Percentiles rank a stretch among this genome's conserved stretches.
Conservation (phyloP, 2,113 vertebrate genomes). For the Athene noctua region DNA sequence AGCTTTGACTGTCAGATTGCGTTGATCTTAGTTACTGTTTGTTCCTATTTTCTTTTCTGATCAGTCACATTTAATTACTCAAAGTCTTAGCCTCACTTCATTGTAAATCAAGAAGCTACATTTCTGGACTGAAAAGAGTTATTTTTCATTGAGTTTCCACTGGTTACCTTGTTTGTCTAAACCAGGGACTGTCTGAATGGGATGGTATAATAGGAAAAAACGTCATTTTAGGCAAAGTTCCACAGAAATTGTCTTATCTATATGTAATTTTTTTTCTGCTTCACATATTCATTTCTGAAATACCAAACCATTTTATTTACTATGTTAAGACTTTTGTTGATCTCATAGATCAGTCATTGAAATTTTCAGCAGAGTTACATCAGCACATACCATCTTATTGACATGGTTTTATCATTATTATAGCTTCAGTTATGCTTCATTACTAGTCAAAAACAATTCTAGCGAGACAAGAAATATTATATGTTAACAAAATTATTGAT, state of each 20-base stretch:
- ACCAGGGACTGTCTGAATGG: background rate
- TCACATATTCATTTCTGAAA: background rate
- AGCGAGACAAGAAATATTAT: background rate
- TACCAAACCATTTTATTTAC: background rate
- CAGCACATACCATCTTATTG: background rate
- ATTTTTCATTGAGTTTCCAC: background rate
- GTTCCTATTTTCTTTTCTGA: background rate
- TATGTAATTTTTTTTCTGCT: background rate
- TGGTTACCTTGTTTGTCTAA: background rate
- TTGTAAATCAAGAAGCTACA: background rate
- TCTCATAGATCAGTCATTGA: background rate
- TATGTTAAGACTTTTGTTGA: background rate
- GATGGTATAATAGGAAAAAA: background rate
- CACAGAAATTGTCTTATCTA: background rate
- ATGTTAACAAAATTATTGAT: background rate
- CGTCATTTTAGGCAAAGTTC: background rate
- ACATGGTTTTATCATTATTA: background rate
- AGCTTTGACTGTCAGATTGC: background rate
- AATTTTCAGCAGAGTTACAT: background rate
- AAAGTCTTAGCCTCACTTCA: background rate
- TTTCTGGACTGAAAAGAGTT: background rate
- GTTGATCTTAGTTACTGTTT: background rate
- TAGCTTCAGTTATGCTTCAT: background rate
- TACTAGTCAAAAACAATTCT: background rate
- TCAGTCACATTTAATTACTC: background rate